Percentiles rank a stretch among this genome's conserved stretches.
Conservation (phyloP, 1,140 invertebrate genomes). For the Panulirus ornatus region DNA sequence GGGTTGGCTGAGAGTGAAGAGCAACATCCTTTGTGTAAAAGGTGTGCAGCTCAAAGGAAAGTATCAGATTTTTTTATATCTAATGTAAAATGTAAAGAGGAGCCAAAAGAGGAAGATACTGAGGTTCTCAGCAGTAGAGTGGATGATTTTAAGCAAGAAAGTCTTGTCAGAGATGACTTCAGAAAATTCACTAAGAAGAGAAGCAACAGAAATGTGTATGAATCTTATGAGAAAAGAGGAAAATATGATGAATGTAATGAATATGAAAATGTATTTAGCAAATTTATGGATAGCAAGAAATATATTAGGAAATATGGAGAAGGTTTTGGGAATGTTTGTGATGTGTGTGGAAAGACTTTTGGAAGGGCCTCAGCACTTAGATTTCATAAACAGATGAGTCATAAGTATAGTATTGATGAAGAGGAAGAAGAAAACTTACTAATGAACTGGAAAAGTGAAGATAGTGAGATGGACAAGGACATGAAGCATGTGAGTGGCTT, state of each 20-base stretch:
- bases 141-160: neutral
- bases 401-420: neutral
- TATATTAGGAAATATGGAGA: neutral
- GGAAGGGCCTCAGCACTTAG: slow-evolving; percentile 49
- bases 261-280: neutral
- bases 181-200: neutral
- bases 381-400: slow-evolving; percentile 50
- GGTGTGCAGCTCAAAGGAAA: neutral
- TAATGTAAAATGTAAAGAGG: neutral
- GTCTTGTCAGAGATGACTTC: neutral
- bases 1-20: neutral
- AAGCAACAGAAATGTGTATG: neutral
- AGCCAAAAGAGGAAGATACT: neutral
- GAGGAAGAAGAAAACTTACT: neutral
- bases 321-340: slow-evolving; percentile 6
- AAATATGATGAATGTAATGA: neutral
- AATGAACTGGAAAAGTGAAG: neutral
- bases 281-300: neutral
- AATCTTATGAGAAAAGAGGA: neutral
- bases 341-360: slow-evolving; percentile 35
- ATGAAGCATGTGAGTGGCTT: neutral
- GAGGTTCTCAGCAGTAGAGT: neutral
- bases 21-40: neutral
- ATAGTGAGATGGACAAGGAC: neutral
- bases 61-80: neutral